Base-by-base conservation (phyloP, 2,797 vertebrate species). In the Erpetoichthys calabaricus region DNA sequence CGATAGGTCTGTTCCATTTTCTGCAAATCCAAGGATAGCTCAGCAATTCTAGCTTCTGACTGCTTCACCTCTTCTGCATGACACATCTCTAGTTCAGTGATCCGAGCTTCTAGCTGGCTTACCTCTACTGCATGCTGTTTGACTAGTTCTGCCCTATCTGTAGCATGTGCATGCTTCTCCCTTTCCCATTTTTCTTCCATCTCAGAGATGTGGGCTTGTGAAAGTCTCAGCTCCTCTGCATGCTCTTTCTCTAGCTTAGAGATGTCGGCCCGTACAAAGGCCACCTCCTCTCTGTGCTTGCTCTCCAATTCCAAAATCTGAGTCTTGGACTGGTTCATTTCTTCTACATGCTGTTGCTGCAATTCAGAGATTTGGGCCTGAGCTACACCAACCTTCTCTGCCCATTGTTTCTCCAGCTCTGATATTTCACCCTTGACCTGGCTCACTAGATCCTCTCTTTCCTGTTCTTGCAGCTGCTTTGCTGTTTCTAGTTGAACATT, bases 391-490 rank as follows among this genome's bases (percentile, higher is more conserved):
- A 77, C 61, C 56, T 84, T 75, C 60, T 82, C 70, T 60, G 75
- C 72, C 6, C 74, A 73, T 52, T 68, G 64, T 6, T 63, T 67
- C 55, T 71, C 56, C 0, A 25, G 25, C 25, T 25, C 25, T 25
- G 25, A 25, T 25, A 25, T 25, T 25, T 25, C 25, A 25, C 25
- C 25, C 25, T 25, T 25, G 25, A 25, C 25, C 45, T 76, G 70
- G 4, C 55, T 59, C 1, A 44, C 76, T 3, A 92, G 69, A 41
- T 81, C 73, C 8, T 82, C 79, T 64, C 70, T 84, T 66, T 91
- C 87, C 45, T 74, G 44, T 0, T 60, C 75, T 5, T 73, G 84
- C 2, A 74, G 55, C 59, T 83, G 60, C 8, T 78, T 77, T 60
- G 87, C 80, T 58, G 62, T 47, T 3, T 79, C 73, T 1, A 5